Evolutionary conservation across 2,888 invertebrate genomes (phyloP), one percentile per base, ranked within the genome.

Genomic region (Miltochrista miniata): DNA sequence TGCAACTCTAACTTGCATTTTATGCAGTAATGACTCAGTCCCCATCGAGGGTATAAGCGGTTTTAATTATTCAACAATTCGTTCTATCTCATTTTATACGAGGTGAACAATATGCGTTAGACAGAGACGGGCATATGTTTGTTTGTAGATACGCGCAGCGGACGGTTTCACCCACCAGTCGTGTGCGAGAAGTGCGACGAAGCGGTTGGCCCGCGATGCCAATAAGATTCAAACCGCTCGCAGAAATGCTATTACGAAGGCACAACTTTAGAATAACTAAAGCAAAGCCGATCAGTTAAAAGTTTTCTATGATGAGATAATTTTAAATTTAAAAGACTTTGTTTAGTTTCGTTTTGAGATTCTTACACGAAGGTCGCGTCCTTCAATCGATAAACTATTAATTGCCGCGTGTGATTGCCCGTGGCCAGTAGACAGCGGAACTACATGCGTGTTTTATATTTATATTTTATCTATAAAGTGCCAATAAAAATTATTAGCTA

Each of bases 371-470:
- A 90, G 90, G 90, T 89, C 90, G 82, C 79, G 87, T 78, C 86
- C 87, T 87, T 89, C 81, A 89, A 91, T 90, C 90, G 89, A 90
- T 90, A 86, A 84, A 89, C 87, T 87, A 88, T 90, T 90, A 87
- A 85, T 86, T 83, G 83, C 75, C 81, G 76, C 84, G 82, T 84
- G 85, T 81, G 85, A 86, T 82, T 84, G 81, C 74, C 83, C 79
- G 80, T 74, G 84, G 79, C 80, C 79, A 68, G 68, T 74, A 83
- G 81, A 87, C 83, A 83, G 78, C 79, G 75, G 73, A 74, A 78
- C 74, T 72, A 68, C 74, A 83, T 78, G 75, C 75, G 80, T 79
- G 84, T 89, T 87, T 87, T 85, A 79, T 79, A 87, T 79, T 73
- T 73, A 73, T 79, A 68, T 79, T 76, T 83, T 85, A 79, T 81